Evolutionary conservation across 2,888 invertebrate species (phyloP).

Genomic region (Coenonympha glycerion): DNA sequence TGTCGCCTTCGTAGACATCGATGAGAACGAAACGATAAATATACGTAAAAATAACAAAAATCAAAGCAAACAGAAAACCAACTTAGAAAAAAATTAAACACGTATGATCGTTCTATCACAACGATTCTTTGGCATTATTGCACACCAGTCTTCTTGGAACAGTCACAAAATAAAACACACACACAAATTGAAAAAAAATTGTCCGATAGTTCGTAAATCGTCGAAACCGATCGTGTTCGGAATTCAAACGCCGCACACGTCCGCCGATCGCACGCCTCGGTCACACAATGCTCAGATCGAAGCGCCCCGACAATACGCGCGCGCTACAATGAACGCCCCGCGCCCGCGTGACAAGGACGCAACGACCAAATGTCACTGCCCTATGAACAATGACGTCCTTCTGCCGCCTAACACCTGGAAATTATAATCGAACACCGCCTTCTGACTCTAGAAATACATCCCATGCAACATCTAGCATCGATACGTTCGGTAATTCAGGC

Average conservation of each 20-base stretch:
- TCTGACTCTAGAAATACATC: constrained; percentile 22
- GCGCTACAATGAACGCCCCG: constrained; percentile 68
- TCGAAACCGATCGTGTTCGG: constrained; percentile 53
- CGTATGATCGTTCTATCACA: constrained; percentile 60
- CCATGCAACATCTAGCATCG: background rate
- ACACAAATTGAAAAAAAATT: constrained; percentile 41
- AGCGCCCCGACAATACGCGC: constrained; percentile 73
- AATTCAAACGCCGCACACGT: constrained; percentile 52
- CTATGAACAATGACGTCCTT: constrained; percentile 71
- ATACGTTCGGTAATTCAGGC: background rate
- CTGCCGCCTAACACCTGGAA: constrained; percentile 39
- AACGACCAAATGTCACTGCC: constrained; percentile 74
- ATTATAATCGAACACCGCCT: constrained; percentile 42
- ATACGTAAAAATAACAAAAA: constrained; percentile 40
- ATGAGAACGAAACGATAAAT: constrained; percentile 47
- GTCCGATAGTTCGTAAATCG: constrained; percentile 48
- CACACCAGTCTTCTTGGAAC: constrained; percentile 34
- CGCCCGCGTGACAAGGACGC: constrained; percentile 72
- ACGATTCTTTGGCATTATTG: constrained; percentile 64
- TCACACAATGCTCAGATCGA: constrained; percentile 76
- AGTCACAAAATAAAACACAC: constrained; percentile 47
- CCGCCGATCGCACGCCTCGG: constrained; percentile 51
- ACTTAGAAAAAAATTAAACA: constrained; percentile 47
- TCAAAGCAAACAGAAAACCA: constrained; percentile 44
- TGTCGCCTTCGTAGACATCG: constrained; percentile 62